Conservation (phyloP, 2,113 vertebrate genomes). For the Phodopus roborovskii region DNA sequence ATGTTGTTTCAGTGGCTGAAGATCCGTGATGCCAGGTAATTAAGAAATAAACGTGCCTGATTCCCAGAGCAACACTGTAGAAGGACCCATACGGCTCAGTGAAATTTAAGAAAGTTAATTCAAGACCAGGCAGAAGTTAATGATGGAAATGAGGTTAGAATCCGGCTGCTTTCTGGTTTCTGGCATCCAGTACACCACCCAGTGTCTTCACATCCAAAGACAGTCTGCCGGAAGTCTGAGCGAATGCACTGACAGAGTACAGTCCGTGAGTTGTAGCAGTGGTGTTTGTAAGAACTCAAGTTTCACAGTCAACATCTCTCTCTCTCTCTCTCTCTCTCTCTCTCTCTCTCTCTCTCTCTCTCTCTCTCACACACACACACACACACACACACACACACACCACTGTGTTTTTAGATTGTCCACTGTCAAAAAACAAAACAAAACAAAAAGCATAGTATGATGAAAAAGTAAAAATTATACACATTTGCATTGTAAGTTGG, state of each 20-base stretch:
- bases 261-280: neutral
- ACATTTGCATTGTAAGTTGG: neutral
- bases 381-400: too few species aligned
- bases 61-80: neutral
- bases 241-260: neutral
- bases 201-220: neutral
- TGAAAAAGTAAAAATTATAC: neutral
- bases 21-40: neutral
- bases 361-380: neutral
- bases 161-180: neutral
- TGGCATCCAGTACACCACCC: neutral
- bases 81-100: neutral
- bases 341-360: too few species aligned
- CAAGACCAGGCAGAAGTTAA: slow-evolving; percentile 34
- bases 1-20: slow-evolving; percentile 8
- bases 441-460: neutral
- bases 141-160: slow-evolving; percentile 1
- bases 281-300: neutral
- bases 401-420: neutral
- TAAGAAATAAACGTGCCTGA: neutral
- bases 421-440: neutral
- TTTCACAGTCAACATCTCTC: neutral
- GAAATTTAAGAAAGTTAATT: slow-evolving; percentile 37
- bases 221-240: neutral
- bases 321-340: too few species aligned